phyloP scores from a whole-genome alignment of 2,888 invertebrate genomes.

The Limnephilus auricula region DNA sequence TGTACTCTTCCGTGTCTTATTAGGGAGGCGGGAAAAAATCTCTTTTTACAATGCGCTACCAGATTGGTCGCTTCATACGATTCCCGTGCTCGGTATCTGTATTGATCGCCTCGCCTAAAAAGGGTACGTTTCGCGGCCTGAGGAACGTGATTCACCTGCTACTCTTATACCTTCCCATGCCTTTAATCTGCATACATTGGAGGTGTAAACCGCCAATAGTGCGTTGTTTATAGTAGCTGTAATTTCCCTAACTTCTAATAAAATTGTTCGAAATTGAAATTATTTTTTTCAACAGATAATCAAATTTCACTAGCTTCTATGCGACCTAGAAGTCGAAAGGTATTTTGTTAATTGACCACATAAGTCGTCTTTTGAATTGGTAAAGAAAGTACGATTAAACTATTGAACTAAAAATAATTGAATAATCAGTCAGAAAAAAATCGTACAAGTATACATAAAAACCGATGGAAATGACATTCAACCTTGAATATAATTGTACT shows the following conservation, averaged over 20 bases:
- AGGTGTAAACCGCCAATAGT: neutral
- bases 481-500: too few relatives aligned
- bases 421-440: too few relatives aligned
- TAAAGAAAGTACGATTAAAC: too few relatives aligned
- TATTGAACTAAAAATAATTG: too few relatives aligned
- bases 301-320: too few relatives aligned
- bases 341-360: neutral
- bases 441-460: too few relatives aligned
- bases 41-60: neutral
- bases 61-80: neutral
- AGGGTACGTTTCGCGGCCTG: constrained; percentile 11
- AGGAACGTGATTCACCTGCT: neutral
- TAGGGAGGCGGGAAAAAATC: neutral
- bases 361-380: too few relatives aligned
- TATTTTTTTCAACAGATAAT: too few relatives aligned
- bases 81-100: constrained; percentile 3
- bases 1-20: neutral
- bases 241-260: neutral
- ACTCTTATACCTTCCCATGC: neutral
- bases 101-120: constrained; percentile 46
- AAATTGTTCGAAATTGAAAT: neutral
- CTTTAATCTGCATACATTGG: neutral
- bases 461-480: too few relatives aligned
- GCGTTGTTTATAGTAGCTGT: neutral
- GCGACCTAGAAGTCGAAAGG: too few relatives aligned